These are phyloP conservation scores for Anthopleura xanthogrammica DNA, from an alignment of 92 coral and sea anemone species.

Conservation along the genomic window DNA sequence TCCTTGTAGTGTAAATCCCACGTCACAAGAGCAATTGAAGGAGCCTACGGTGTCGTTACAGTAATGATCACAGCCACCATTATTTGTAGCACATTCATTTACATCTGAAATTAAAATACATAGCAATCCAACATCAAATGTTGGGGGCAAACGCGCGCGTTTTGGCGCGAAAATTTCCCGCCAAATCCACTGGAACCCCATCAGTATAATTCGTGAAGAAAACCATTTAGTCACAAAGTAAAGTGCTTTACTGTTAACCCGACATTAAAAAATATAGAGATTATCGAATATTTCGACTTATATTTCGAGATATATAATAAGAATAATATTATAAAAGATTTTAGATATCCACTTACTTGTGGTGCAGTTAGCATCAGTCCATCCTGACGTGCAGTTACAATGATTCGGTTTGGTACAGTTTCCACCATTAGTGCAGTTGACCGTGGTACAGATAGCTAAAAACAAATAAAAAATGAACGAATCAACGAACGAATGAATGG, in stretches of 20 bases:
- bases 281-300: too few species aligned
- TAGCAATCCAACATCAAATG: neutral
- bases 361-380: conserved; percentile 22
- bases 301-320: too few species aligned
- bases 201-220: neutral
- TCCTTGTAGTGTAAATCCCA: conserved; percentile 2
- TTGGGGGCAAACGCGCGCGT: too few species aligned
- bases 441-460: conserved; percentile 15
- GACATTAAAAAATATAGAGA: neutral
- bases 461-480: neutral
- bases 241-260: neutral
- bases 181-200: too few species aligned
- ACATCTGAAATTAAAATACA: conserved; percentile 23
- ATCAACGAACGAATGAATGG: neutral
- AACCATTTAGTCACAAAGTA: neutral
- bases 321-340: too few species aligned
- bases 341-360: neutral
- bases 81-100: conserved; percentile 38
- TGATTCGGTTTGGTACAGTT: conserved; percentile 7
- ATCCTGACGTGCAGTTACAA: conserved; percentile 15
- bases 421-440: conserved; percentile 19
- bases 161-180: too few species aligned
- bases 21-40: conserved; percentile 22
- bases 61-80: conserved; percentile 46
- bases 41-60: conserved; percentile 31